Percentiles rank a stretch among this genome's conserved stretches.
Conservation (phyloP, 2,797 vertebrate genomes). For the Sebastes trivittatus region DNA sequence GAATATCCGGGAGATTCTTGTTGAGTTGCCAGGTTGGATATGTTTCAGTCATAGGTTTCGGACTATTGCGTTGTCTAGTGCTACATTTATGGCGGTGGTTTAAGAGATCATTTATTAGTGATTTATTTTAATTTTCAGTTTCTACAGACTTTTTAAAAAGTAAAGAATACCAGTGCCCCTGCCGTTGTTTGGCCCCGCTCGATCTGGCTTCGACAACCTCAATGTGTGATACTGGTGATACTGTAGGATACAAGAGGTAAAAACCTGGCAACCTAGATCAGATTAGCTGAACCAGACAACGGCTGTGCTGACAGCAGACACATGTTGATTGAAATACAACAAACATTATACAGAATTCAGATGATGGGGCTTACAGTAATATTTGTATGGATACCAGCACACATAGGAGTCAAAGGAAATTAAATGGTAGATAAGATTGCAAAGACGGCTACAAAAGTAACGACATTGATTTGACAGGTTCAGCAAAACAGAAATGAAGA, state of each 20-base stretch:
- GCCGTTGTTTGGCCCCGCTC: not conserved
- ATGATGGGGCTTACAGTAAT: no score
- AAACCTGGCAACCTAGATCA: conserved; percentile 65
- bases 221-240: not conserved
- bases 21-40: conserved; percentile 60
- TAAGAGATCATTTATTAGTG: not conserved
- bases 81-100: not conserved
- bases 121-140: not conserved
- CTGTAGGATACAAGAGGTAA: not conserved
- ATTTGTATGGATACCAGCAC: no score
- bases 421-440: no score
- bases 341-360: no score
- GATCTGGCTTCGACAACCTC: not conserved
- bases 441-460: no score
- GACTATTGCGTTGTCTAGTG: not conserved
- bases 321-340: no score
- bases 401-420: no score
- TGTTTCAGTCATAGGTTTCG: rapidly evolving
- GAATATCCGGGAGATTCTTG: not conserved
- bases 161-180: no score
- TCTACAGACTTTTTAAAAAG: not conserved
- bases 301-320: not conserved
- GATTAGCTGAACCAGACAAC: not conserved
- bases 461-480: no score
- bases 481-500: no score